Base-by-base conservation (phyloP, 1,140 invertebrate genomes). In the Tenebrio molitor region DNA sequence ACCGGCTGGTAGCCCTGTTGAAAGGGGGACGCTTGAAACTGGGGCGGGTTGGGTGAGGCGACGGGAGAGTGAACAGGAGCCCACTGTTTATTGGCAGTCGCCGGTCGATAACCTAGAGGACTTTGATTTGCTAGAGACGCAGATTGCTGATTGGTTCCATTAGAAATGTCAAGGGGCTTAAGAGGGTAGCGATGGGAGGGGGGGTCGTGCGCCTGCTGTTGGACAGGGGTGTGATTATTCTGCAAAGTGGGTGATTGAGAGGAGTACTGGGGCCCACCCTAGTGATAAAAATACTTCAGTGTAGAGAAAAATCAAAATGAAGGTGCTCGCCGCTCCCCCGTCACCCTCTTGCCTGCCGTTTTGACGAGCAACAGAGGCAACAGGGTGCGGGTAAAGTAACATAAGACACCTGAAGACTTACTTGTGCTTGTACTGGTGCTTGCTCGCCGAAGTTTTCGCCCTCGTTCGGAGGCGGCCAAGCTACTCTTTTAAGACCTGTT, bases 381-480 rank as follows among this genome's bases (percentile, higher is more conserved):
- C 4, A 12, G 36, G n/a, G 46, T 53, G 46, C 16, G 46, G 19
- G 19, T 0, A 17, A 1, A 44, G 15, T 50, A 44, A 21, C 16
- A 2, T 4, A 19, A 23, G 17, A 50, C 12, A 8, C 16, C 16
- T 12, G 17, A n/a, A 39, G 19, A 62, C 74, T 83, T 84, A 89
- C 88, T 85, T 88, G 87, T 64, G 84, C 79, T 78, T 83, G 84
- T 29, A 86, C 83, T 71, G 86, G 83, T 73, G 80, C 80, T 74
- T 87, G 84, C 84, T 91, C 85, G 29, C 84, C 78, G 72, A 82
- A 85, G 66, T 85, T 82, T 67, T 84, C 82, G 71, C 87, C 88
- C 83, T 93, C 91, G 46, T 89, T 89, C 79, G 89, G 89, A 79
- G 92, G 92, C 68, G 92, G 92, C 92, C 92, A 94, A 81, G 91